These are phyloP conservation scores for Nylanderia fulva DNA, from an alignment of 1,140 invertebrate genomes.

Conservation along the genomic window DNA sequence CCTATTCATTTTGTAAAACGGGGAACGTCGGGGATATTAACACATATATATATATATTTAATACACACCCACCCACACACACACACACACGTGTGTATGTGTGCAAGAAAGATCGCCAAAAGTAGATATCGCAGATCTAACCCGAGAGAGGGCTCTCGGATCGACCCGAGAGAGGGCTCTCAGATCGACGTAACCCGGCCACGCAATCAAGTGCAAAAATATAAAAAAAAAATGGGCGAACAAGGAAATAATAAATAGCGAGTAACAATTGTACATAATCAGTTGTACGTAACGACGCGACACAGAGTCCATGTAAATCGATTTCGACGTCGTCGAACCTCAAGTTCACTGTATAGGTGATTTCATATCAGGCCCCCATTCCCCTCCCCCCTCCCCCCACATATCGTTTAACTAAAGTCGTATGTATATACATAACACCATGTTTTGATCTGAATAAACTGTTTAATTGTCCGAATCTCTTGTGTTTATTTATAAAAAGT, in stretches of 20 bases:
- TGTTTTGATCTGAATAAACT: slow-evolving; percentile 83
- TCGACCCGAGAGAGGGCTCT: slow-evolving; percentile 20
- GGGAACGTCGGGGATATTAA: slow-evolving; percentile 19
- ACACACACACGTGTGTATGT: neutral
- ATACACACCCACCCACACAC: neutral
- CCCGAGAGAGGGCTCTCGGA: slow-evolving; percentile 16
- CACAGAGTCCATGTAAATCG: slow-evolving; percentile 77
- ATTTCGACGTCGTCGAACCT: slow-evolving; percentile 70
- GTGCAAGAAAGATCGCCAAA: slow-evolving; percentile 23
- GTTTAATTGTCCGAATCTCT: slow-evolving; percentile 79
- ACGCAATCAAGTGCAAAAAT: slow-evolving; percentile 31
- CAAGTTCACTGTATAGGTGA: slow-evolving; percentile 78
- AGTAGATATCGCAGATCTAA: slow-evolving; percentile 8
- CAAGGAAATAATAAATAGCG: slow-evolving; percentile 54
- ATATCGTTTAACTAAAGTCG: slow-evolving; percentile 81
- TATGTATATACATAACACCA: slow-evolving; percentile 83
- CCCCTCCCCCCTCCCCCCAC: neutral
- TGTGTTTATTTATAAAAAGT: neutral
- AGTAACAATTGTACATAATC: slow-evolving; percentile 74
- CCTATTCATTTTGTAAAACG: slow-evolving; percentile 47
- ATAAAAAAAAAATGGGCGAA: neutral
- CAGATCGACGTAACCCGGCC: slow-evolving; percentile 3
- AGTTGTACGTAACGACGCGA: slow-evolving; percentile 68
- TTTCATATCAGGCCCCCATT: slow-evolving; percentile 79
- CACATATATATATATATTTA: neutral